Conservation (phyloP, 2,888 invertebrate species). For the Crioceris asparagi region DNA sequence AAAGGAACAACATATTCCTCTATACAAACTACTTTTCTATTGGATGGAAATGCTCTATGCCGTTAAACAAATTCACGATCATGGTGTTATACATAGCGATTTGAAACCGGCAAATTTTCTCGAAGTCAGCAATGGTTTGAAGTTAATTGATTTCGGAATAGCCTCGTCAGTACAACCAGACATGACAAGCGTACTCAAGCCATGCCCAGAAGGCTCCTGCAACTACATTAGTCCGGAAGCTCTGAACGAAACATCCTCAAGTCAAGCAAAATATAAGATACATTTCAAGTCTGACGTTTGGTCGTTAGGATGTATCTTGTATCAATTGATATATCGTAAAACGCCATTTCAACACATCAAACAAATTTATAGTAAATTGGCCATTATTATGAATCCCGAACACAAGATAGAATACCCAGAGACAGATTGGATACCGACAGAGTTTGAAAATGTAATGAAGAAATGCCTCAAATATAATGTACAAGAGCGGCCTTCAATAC, state of each 20-base stretch:
- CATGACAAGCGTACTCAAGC: constrained; percentile 79
- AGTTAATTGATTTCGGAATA: constrained; percentile 96
- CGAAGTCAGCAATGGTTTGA: constrained; percentile 71
- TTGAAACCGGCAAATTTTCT: constrained; percentile 95
- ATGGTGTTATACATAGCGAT: constrained; percentile 89
- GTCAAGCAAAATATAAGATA: constrained; percentile 40
- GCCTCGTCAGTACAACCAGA: constrained; percentile 79
- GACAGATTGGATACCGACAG: constrained; percentile 43
- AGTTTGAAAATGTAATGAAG: constrained; percentile 53
- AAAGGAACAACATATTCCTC: constrained; percentile 45
- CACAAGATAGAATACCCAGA: constrained; percentile 64
- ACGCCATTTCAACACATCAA: constrained; percentile 82
- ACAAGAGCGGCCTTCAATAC: constrained; percentile 61
- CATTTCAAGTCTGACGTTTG: constrained; percentile 91
- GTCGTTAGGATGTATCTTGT: constrained; percentile 95
- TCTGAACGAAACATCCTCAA: constrained; percentile 43
- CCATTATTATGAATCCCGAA: constrained; percentile 31
- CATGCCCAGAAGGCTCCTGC: constrained; percentile 76
- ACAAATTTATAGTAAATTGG: constrained; percentile 21
- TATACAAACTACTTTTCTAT: constrained; percentile 73
- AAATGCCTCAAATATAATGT: constrained; percentile 66
- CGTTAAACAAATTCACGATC: constrained; percentile 73
- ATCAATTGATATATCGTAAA: constrained; percentile 78
- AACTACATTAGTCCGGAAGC: constrained; percentile 97
- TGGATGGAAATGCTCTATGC: constrained; percentile 91